phyloP scores from a whole-genome alignment of 2,888 invertebrate species.

The Pristionchus fissidentatus region DNA sequence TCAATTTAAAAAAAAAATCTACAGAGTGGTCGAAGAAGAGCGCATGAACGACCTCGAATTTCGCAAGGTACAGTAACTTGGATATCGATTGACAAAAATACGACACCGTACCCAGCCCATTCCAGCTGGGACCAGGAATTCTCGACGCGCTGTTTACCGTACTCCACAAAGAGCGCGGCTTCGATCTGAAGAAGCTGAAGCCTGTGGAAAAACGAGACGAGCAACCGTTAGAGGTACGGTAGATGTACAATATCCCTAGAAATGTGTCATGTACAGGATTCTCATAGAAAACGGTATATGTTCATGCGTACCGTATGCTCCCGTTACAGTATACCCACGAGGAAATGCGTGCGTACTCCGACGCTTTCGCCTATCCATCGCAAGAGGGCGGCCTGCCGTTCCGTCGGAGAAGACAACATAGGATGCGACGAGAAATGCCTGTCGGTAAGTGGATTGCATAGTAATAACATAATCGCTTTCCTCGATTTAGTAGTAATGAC shows the following conservation, averaged over 20 bases:
- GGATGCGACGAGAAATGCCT: not conserved
- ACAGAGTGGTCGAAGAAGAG: not conserved
- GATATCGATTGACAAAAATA: not conserved
- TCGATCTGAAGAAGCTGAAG: not conserved
- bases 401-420: not conserved
- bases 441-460: not conserved
- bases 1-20: not conserved
- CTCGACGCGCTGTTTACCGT: conserved; percentile 16
- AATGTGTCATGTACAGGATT: too few species aligned
- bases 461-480: too few species aligned
- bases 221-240: not conserved
- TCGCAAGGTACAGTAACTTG: not conserved
- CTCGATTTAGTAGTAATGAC: too few species aligned
- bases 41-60: not conserved
- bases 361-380: not conserved
- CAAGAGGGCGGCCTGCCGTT: not conserved
- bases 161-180: not conserved
- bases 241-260: not conserved
- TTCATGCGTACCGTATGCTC: not conserved
- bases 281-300: too few species aligned
- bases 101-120: not conserved
- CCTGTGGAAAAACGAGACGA: not conserved
- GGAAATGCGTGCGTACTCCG: not conserved
- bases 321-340: not conserved
- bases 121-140: not conserved